A percentile compares a stretch with the other conserved stretches of the same genome.
Conservation (phyloP, 2,113 vertebrate species). For the Vimba vimba region DNA sequence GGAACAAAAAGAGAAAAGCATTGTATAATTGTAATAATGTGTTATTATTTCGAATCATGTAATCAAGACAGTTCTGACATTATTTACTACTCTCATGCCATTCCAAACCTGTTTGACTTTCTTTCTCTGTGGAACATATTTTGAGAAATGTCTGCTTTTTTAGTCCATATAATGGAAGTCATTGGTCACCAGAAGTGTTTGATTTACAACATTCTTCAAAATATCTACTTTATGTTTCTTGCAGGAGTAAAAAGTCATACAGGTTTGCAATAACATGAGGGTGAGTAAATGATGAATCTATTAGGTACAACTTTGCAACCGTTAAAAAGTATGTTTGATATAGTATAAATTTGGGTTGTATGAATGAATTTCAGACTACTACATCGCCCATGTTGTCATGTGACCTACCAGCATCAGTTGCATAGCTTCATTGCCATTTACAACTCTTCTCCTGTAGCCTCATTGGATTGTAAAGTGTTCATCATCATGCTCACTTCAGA, state of each 20-base stretch:
- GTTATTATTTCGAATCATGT: not conserved
- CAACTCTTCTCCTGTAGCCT: not conserved
- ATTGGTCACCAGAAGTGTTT: not conserved
- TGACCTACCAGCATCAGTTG: not conserved
- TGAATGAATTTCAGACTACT: not conserved
- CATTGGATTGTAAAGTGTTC: not conserved
- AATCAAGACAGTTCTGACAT: not conserved
- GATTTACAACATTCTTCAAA: not conserved
- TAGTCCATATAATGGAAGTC: not conserved
- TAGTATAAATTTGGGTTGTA: not conserved
- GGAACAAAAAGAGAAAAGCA: not conserved
- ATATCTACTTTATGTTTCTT: not conserved
- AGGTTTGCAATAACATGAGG: not conserved
- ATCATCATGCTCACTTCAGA: no score
- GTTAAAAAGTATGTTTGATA: not conserved
- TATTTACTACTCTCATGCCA: not conserved
- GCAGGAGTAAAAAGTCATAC: not conserved
- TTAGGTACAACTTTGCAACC: not conserved
- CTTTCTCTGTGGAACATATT: not conserved
- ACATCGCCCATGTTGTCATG: not conserved
- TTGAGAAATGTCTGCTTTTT: not conserved
- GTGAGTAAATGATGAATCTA: not conserved
- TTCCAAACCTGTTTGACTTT: slow-evolving; percentile 1
- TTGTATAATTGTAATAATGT: not conserved
- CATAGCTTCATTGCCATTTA: not conserved